Percentiles rank a stretch among this genome's conserved stretches.
phyloP scores from a whole-genome alignment of 2,113 vertebrate species.

The Columbina picui region DNA sequence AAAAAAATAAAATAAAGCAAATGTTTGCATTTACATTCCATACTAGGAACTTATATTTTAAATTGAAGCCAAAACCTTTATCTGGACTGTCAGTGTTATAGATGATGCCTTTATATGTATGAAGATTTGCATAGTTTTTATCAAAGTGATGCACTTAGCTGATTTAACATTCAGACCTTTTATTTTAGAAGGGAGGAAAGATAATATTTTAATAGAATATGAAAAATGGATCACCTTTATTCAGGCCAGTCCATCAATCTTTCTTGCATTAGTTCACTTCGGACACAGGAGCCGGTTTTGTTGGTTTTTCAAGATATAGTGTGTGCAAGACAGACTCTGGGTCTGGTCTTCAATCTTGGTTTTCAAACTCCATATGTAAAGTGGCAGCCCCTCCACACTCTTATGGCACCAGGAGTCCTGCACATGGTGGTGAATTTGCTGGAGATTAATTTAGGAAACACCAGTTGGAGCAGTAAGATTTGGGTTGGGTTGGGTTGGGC shows the following conservation, averaged over 20 bases:
- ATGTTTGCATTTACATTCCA: conserved; percentile 55
- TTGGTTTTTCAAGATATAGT: background rate
- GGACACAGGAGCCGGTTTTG: background rate
- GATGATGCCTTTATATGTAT: conserved; percentile 71
- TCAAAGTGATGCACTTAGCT: conserved; percentile 68
- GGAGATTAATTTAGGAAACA: background rate
- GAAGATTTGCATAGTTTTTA: conserved; percentile 75
- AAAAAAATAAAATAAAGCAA: conserved; percentile 6
- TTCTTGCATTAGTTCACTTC: background rate
- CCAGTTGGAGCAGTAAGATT: background rate
- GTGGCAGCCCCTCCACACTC: background rate
- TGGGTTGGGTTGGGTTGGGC: background rate
- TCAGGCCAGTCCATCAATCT: conserved; percentile 17
- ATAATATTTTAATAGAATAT: conserved; percentile 59
- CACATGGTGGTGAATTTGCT: background rate
- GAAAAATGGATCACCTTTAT: conserved; percentile 46
- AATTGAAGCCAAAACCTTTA: conserved; percentile 61
- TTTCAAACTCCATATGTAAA: background rate
- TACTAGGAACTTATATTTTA: conserved; percentile 58
- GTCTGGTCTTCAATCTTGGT: background rate
- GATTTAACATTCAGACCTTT: conserved; percentile 59
- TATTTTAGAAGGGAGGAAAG: background rate
- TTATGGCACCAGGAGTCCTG: background rate
- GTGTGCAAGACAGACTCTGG: background rate
- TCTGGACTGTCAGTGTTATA: conserved; percentile 78